phyloP scores from a whole-genome alignment of 2,113 vertebrate species.

The Nansenia antarctica region DNA sequence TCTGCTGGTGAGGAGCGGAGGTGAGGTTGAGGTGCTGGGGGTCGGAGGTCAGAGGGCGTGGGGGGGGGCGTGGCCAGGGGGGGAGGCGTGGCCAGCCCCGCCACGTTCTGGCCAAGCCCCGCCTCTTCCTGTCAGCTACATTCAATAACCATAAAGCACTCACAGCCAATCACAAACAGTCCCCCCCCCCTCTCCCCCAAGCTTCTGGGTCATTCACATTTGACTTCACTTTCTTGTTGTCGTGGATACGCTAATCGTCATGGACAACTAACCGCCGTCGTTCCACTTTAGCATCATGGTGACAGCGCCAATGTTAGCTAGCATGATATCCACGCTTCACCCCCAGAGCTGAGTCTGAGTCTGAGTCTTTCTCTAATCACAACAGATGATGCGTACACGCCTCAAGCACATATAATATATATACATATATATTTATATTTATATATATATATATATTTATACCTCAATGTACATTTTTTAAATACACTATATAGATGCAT shows the following conservation, averaged over 20 bases:
- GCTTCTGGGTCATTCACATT: conserved; percentile 60
- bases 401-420: conserved; percentile 60
- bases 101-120: no score
- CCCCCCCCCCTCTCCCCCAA: conserved; percentile 45
- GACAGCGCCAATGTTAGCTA: not conserved
- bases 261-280: conserved; percentile 22
- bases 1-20: conserved; percentile 83
- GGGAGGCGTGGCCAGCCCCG: no score
- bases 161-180: conserved; percentile 65
- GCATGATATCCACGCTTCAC: conserved; percentile 7
- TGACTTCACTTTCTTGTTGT: conserved; percentile 24
- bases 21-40: conserved; percentile 72
- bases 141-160: conserved; percentile 79
- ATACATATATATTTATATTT: no score
- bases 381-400: conserved; percentile 55
- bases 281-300: not conserved
- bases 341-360: conserved; percentile 44
- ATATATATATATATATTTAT: conserved; percentile 12
- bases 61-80: no score
- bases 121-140: conserved; percentile 78
- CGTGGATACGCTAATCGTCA: conserved; percentile 25
- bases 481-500: conserved; percentile 47
- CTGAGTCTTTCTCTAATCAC: conserved; percentile 59
- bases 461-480: conserved; percentile 20
- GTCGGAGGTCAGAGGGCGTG: no score